Percentiles rank a stretch among this genome's conserved stretches.
Evolutionary conservation across 1,140 invertebrate species (phyloP).

Genomic region (Tetramorium simillimum): DNA sequence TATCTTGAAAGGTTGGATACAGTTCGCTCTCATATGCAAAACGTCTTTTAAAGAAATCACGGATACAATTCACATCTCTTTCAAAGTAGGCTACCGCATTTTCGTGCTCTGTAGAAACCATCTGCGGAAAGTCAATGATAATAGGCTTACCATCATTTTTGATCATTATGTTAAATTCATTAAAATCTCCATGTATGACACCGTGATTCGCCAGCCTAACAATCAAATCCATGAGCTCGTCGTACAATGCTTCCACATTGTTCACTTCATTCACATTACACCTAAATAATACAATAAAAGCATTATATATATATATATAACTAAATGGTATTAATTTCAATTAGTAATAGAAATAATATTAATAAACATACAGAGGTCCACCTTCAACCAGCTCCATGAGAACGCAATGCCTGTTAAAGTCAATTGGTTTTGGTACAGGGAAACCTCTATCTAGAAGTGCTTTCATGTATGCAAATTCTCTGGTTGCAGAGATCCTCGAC

Average conservation of each 20-base stretch:
- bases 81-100: conserved; percentile 98
- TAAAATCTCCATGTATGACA: conserved; percentile 99
- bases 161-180: conserved; percentile 99
- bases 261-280: conserved; percentile 93
- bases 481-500: conserved; percentile 98
- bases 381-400: conserved; percentile 97
- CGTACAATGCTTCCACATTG: conserved; percentile 94
- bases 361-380: conserved; percentile 87
- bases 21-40: conserved; percentile 97
- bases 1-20: conserved; percentile 94
- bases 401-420: conserved; percentile 98
- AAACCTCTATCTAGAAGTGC: conserved; percentile 96
- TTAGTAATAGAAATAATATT: neutral
- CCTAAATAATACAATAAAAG: conserved; percentile 83
- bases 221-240: conserved; percentile 98
- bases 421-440: conserved; percentile 97
- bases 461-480: conserved; percentile 99
- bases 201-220: conserved; percentile 96
- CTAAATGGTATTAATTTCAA: neutral
- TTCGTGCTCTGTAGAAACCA: conserved; percentile 97
- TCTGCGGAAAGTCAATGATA: conserved; percentile 99
- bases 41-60: conserved; percentile 96
- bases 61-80: conserved; percentile 97
- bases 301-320: neutral
- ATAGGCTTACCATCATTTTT: conserved; percentile 92